Base-by-base conservation (phyloP, 2,888 invertebrate species). In the Cabera pusaria region DNA sequence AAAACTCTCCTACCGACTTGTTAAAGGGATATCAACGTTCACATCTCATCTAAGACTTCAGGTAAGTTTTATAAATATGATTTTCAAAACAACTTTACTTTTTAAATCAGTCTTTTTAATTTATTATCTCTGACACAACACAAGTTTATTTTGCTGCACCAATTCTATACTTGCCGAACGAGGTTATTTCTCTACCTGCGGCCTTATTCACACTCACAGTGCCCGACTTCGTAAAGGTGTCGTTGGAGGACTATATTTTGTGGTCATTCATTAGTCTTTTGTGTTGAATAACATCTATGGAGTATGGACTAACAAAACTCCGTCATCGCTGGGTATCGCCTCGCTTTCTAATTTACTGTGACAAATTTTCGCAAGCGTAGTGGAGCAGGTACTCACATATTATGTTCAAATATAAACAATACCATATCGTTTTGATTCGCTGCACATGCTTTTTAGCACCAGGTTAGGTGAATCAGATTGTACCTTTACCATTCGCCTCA, bases 281-380 rank as follows among this genome's bases (percentile, higher is more conserved):
- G 26, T 44, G 29, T 47, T 44, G 40, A 31, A 46, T 49, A 52
- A 43, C 38, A 35, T 40, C 22, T 27, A 46, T 41, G 38, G 49
- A 39, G 19, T 27, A 46, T 41, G 38, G 49, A 39, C 20, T 40
- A 44, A 51, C 26, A 26, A 40, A 44, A 31, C 26, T 5, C 52
- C 56, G 64, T 62, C 62, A 59, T 47, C 54, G 57, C 49, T 64
- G 60, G 24, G 5, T 64, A 31, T 56, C 63, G 63, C 60, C 66
- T 73, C 79, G 73, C 85, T 86, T 85, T 85, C 86, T 83, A 85
- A 83, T 85, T 81, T 65, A 72, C 75, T 75, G 53, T 81, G 81
- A 78, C 80, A 67, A 82, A 82, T 82, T 72, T 71, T 75, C 69
- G 68, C 65, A 69, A 72, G 51, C 56, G 56, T 60, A 59, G 48